phyloP scores from a whole-genome alignment of 2,888 invertebrate genomes.

The Cheilosia grossa region DNA sequence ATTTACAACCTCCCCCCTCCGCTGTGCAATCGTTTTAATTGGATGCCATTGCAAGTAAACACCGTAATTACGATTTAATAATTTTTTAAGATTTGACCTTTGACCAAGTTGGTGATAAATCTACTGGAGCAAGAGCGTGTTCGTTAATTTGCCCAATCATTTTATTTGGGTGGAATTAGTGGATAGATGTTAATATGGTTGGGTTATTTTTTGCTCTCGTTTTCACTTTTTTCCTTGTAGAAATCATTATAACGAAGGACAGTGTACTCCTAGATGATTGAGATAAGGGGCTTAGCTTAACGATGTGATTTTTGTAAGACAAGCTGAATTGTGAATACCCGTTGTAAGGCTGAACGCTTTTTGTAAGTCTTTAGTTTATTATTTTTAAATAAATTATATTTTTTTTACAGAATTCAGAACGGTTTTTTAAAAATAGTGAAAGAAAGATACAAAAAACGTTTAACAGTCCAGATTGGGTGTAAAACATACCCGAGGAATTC shows the following conservation, averaged over 20 bases:
- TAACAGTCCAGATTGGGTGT: neutral
- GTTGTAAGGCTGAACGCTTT: neutral
- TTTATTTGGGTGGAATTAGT: neutral
- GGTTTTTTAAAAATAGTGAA: constrained; percentile 4
- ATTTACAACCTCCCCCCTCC: constrained; percentile 15
- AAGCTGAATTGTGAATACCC: neutral
- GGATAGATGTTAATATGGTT: neutral
- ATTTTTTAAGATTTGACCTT: constrained; percentile 13
- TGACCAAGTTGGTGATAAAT: constrained; percentile 3
- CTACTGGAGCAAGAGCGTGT: neutral
- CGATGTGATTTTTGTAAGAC: neutral
- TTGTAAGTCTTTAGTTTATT: neutral
- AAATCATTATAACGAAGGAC: constrained; percentile 25
- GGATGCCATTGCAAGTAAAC: constrained; percentile 34
- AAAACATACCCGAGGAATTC: too few species aligned
- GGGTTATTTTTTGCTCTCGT: constrained; percentile 2
- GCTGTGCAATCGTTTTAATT: constrained; percentile 21
- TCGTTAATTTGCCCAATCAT: constrained; percentile 7
- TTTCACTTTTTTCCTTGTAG: neutral
- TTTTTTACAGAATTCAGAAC: constrained; percentile 2
- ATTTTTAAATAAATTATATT: neutral
- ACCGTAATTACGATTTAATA: constrained; percentile 22
- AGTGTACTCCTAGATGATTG: constrained; percentile 33
- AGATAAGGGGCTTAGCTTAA: constrained; percentile 19
- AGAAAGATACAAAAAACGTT: neutral